phyloP scores from a whole-genome alignment of 23 tunicate genomes.

The Halocynthia aurantium region DNA sequence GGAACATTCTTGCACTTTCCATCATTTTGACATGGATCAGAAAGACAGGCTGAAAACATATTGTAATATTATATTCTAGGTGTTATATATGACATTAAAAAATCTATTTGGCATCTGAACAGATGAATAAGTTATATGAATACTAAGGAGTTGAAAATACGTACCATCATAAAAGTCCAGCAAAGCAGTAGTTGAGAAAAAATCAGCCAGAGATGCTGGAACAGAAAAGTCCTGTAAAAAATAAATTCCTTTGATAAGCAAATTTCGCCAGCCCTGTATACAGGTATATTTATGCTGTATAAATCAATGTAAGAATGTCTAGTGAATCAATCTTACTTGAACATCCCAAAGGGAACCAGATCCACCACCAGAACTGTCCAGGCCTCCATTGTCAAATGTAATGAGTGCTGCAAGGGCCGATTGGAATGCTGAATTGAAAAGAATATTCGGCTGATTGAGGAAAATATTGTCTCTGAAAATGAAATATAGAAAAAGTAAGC shows the following conservation, averaged over 20 bases:
- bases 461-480: conserved; percentile 46
- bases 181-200: no score
- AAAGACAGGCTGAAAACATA: conserved; percentile 17
- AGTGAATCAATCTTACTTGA: not conserved
- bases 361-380: conserved; percentile 11
- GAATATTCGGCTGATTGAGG: conserved; percentile 61
- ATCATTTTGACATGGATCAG: conserved; percentile 60
- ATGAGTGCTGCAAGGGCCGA: conserved; percentile 39
- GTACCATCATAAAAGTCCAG: no score
- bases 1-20: conserved; percentile 29
- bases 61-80: not conserved
- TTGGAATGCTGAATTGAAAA: conserved; percentile 64
- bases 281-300: no score
- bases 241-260: no score
- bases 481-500: not conserved
- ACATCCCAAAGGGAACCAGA: not conserved
- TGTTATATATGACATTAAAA: not conserved
- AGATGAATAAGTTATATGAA: no score
- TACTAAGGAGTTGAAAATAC: no score
- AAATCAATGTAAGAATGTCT: not conserved
- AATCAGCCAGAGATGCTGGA: no score
- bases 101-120: no score
- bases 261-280: no score
- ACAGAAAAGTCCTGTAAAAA: no score
- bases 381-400: not conserved